Conservation (phyloP, 2,797 vertebrate species). For the Tenualosa thibaudeaui region DNA sequence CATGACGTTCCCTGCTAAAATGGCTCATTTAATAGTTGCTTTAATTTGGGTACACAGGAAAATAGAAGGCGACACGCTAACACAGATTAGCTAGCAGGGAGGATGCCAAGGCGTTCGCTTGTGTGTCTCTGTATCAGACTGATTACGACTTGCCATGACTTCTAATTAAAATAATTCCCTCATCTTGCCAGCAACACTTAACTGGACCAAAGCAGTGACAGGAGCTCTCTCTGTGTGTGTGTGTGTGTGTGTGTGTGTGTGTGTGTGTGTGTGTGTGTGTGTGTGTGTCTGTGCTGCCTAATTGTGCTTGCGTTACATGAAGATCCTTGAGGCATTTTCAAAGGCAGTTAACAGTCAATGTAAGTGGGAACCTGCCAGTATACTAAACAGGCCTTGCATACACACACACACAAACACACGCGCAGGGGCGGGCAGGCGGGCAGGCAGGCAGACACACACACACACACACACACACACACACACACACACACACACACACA, state of each 20-base stretch:
- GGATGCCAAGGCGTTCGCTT: slow-evolving; percentile 55
- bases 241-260: slow-evolving; percentile 34
- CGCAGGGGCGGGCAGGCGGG: neutral
- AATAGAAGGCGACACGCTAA: slow-evolving; percentile 55
- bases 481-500: slow-evolving; percentile 10
- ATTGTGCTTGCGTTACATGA: neutral
- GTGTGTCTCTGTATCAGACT: slow-evolving; percentile 62
- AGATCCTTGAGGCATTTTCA: slow-evolving; percentile 1
- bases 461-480: slow-evolving; percentile 14
- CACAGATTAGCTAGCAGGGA: slow-evolving; percentile 58
- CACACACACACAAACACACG: neutral
- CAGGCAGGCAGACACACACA: neutral
- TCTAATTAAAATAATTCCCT: slow-evolving; percentile 78
- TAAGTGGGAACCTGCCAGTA: neutral
- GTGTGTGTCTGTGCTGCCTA: slow-evolving; percentile 25
- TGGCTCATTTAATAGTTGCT: neutral
- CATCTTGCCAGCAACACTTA: slow-evolving; percentile 71
- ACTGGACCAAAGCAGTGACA: neutral
- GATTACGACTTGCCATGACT: slow-evolving; percentile 72
- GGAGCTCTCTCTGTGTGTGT: neutral
- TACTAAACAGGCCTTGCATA: neutral
- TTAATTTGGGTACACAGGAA: neutral
- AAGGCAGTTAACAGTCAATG: slow-evolving; percentile 13
- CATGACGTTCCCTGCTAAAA: neutral
- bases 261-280: slow-evolving; percentile 40